Evolutionary conservation across 2,113 vertebrate genomes (phyloP).

Genomic region (Perccottus glenii): DNA sequence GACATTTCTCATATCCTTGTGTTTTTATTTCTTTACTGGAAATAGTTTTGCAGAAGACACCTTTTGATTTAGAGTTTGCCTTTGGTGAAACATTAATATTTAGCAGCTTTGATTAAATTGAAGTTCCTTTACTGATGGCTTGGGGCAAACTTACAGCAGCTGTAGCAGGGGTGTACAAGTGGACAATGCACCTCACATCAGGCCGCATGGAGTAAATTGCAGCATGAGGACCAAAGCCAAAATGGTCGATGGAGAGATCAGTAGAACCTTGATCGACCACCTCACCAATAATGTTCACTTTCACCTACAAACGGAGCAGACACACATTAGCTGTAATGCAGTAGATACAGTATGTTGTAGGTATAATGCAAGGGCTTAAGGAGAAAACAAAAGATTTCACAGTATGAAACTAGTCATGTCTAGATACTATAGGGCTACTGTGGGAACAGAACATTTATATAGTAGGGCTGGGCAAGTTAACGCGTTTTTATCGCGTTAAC

Average conservation of each 20-base stretch:
- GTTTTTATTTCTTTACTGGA: slow-evolving; percentile 35
- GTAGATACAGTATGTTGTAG: not conserved
- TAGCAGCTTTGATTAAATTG: slow-evolving; percentile 30
- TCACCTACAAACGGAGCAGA: slow-evolving; percentile 82
- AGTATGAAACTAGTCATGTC: too few species aligned
- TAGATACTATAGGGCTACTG: too few species aligned
- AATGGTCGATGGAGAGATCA: slow-evolving; percentile 84
- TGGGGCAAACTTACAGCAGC: slow-evolving; percentile 86
- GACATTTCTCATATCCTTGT: slow-evolving; percentile 11
- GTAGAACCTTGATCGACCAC: slow-evolving; percentile 93
- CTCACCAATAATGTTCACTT: slow-evolving; percentile 94
- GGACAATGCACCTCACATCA: slow-evolving; percentile 91
- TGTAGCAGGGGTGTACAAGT: slow-evolving; percentile 89
- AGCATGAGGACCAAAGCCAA: slow-evolving; percentile 91
- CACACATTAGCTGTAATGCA: not conserved
- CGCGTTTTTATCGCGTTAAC: too few species aligned
- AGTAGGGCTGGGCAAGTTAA: too few species aligned
- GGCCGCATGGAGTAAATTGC: slow-evolving; percentile 93
- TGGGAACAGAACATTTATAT: too few species aligned
- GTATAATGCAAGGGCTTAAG: not conserved
- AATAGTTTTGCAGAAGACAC: slow-evolving; percentile 24
- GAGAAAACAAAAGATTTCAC: too few species aligned
- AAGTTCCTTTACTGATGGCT: slow-evolving; percentile 21
- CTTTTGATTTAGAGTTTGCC: slow-evolving; percentile 29
- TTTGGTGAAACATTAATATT: slow-evolving; percentile 35